Base-by-base conservation (phyloP, 2,113 vertebrate genomes). In the Peromyscus maniculatus region DNA sequence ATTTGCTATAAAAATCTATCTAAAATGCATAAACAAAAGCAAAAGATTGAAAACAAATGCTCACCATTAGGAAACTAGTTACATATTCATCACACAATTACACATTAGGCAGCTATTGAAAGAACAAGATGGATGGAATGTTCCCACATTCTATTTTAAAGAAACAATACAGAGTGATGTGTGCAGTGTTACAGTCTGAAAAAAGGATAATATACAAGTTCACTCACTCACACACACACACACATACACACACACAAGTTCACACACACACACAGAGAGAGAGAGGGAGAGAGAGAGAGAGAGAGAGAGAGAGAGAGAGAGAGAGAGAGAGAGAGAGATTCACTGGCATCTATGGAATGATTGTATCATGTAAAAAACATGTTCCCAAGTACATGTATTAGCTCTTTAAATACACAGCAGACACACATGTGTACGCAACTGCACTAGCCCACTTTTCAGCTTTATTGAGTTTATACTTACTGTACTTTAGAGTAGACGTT, bases 11-110 rank as follows among this genome's bases (percentile, higher is more conserved):
- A 94, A 91, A 92, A 84, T 31, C 24, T 86, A 43, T 49, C 92
- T 90, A 92, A 92, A 92, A 71, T 72, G 66, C 39, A 71, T 3
- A 62, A 64, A 55, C 49, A 95, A 77, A 92, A 82, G 46, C 43
- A 87, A 69, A 94, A 91, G 67, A 88, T 69, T 92, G 62, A 80
- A 83, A 96, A 72, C 33, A 74, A 90, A 91, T 62, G 82, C 33
- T 15, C 84, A 7, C 52, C 21, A 31, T 22, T 74, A 95, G 46
- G n/a, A 46, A 19, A 80, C 7, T 39, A 52, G 15, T 91, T 83
- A 79, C 87, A 39, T 28, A 84, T 19, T 67, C 55, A 90, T 10
- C 46, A 90, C 4, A 15, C 11, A 79, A 43, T 39, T 49, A 24
- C 59, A 71, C 28, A 66, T 57, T 66, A 67, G 1, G 69, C 5